Base-by-base conservation (phyloP, 1,140 invertebrate genomes). In the Hycleus cichorii region DNA sequence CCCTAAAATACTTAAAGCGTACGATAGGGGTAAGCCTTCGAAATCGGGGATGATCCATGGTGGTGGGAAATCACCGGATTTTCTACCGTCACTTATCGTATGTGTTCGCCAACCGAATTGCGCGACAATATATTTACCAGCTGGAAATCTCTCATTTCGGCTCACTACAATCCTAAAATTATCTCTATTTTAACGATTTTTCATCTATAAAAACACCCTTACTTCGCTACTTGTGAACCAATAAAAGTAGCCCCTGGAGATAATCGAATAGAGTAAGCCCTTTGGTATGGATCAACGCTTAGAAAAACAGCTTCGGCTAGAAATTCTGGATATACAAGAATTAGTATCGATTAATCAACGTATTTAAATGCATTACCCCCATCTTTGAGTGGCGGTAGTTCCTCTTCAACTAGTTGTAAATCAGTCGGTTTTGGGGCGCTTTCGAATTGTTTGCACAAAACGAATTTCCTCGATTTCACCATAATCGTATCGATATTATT, bases 261-360 rank as follows among this genome's bases (percentile, higher is more conserved):
- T 57, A 76, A 72, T n/a, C 67, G 67, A 47, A 65, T 69, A 65
- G 76, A 72, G 52, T 81, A 82, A 0, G 75, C 74, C 61, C 85
- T 75, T 83, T 86, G 85, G 59, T 87, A 87, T 39, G 86, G 85
- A 71, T 88, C 86, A 3, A 88, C 84, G 54, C 84, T 86, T 2
- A 87, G 63, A 64, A 79, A 87, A 63, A 84, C 78, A 7, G 85
- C 84, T 76, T 87, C 74, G n/a, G 77, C 75, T 39, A 87, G 72
- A 66, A 82, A 80, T 72, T 88, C 69, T 71, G 18, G 32, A 10
- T 5, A 32, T 5, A 32, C 7, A 2, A 7, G 7, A 7, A 32
- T 32, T 5, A 32, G 39, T 39, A 18, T 18, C 18, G 18, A 18
- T 18, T 7, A 32, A 32, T 7, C 4, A 32, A 32, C 4, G 0